phyloP scores from a whole-genome alignment of 1,140 invertebrate genomes.

The Drosophila orena region DNA sequence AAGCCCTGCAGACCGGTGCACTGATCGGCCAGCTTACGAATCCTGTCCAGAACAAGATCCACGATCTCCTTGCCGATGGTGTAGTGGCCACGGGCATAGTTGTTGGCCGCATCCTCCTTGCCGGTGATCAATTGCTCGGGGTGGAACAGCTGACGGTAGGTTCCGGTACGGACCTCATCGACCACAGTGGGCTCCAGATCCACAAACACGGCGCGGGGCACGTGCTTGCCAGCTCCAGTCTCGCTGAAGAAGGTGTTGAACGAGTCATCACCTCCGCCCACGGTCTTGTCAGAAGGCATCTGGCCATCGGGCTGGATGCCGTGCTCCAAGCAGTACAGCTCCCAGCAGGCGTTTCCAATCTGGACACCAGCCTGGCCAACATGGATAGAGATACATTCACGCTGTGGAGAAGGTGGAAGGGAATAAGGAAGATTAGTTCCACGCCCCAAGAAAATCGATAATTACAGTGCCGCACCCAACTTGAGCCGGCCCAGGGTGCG shows the following conservation, averaged over 20 bases:
- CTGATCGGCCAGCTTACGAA: constrained; percentile 93
- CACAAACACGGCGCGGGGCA: constrained; percentile 93
- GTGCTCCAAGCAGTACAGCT: constrained; percentile 89
- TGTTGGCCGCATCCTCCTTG: constrained; percentile 95
- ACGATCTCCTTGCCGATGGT: constrained; percentile 96
- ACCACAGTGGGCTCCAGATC: constrained; percentile 95
- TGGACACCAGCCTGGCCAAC: constrained; percentile 91
- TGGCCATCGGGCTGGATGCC: constrained; percentile 91
- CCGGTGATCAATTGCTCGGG: constrained; percentile 94
- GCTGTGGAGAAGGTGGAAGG: constrained; percentile 62
- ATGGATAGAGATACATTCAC: constrained; percentile 88
- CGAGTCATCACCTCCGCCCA: constrained; percentile 90
- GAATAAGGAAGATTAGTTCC: constrained; percentile 20
- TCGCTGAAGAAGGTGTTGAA: constrained; percentile 96
- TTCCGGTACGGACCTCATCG: constrained; percentile 93
- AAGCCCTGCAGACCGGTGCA: constrained; percentile 95
- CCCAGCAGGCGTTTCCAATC: constrained; percentile 91
- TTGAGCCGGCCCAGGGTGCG: constrained; percentile 7
- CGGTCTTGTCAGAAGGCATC: constrained; percentile 91
- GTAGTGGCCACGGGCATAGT: constrained; percentile 95
- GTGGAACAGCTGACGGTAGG: constrained; percentile 94
- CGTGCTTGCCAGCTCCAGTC: constrained; percentile 94
- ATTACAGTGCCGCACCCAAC: constrained; percentile 53
- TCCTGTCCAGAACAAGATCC: constrained; percentile 91
- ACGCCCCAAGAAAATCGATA: constrained; percentile 58